Percentiles rank a stretch among this genome's conserved stretches.
phyloP scores from a whole-genome alignment of 1,140 invertebrate genomes.

The Papilio aristodemus region DNA sequence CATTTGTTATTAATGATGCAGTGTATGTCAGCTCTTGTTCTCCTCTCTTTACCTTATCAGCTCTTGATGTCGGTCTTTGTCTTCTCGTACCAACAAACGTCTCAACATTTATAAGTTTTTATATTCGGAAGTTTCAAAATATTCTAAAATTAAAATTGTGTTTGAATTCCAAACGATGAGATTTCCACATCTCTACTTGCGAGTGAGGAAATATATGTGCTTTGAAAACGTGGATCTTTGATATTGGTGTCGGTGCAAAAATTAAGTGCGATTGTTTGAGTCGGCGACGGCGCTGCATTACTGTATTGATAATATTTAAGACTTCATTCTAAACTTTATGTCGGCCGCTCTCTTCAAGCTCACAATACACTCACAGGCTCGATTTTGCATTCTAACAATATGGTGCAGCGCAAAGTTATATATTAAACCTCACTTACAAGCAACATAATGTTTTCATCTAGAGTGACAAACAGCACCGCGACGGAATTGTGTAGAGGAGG shows the following conservation, averaged over 20 bases:
- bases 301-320: too few species aligned
- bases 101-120: not conserved
- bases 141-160: not conserved
- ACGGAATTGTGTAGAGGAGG: not conserved
- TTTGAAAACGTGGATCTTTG: not conserved
- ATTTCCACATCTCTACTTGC: not conserved
- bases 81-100: too few species aligned
- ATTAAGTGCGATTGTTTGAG: not conserved
- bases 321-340: too few species aligned
- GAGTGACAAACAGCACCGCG: not conserved
- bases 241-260: not conserved
- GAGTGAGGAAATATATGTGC: slow-evolving; percentile 3
- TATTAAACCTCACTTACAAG: not conserved
- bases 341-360: not conserved
- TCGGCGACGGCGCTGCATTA: not conserved
- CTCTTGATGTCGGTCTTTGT: too few species aligned
- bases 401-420: too few species aligned
- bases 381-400: too few species aligned
- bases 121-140: not conserved
- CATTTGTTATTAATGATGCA: not conserved
- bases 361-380: not conserved
- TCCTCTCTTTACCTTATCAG: too few species aligned
- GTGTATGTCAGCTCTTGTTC: too few species aligned
- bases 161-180: not conserved
- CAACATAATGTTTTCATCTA: not conserved